These are phyloP conservation scores for Gadus macrocephalus DNA, from an alignment of 2,113 vertebrate species.

Conservation along the genomic window DNA sequence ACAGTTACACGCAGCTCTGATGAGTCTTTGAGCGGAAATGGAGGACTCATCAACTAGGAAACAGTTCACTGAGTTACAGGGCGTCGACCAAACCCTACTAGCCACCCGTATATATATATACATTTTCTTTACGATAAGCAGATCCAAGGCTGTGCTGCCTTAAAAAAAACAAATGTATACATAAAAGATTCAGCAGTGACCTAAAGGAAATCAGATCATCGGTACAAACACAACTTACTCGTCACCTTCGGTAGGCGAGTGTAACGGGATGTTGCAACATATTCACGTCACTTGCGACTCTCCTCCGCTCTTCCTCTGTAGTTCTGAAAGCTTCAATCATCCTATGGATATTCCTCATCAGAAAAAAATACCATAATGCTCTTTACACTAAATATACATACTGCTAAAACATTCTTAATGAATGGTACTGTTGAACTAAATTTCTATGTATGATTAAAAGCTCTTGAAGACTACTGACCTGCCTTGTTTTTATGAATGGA, in stretches of 20 bases:
- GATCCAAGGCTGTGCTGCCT: slow-evolving; percentile 36
- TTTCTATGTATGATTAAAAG: slow-evolving; percentile 76
- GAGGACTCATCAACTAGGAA: slow-evolving; percentile 17
- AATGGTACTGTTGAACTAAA: slow-evolving; percentile 75
- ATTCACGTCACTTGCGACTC: slow-evolving; percentile 65
- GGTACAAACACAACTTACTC: slow-evolving; percentile 60
- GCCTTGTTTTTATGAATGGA: neutral
- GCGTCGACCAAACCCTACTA: slow-evolving; percentile 48
- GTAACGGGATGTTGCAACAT: slow-evolving; percentile 66
- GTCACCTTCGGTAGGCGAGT: slow-evolving; percentile 40
- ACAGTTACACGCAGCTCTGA: slow-evolving; percentile 33
- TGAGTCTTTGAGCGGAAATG: slow-evolving; percentile 30
- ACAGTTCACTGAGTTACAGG: slow-evolving; percentile 33
- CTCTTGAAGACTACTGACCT: slow-evolving; percentile 59
- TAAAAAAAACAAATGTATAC: slow-evolving; percentile 24
- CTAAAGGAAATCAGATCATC: slow-evolving; percentile 42
- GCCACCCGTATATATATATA: slow-evolving; percentile 20
- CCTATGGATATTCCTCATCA: slow-evolving; percentile 67
- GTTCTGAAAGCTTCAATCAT: slow-evolving; percentile 68
- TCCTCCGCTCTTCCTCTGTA: slow-evolving; percentile 57
- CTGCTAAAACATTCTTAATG: slow-evolving; percentile 67
- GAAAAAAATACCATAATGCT: slow-evolving; percentile 49
- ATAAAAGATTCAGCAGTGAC: slow-evolving; percentile 9
- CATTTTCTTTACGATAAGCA: slow-evolving; percentile 39
- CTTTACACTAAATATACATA: slow-evolving; percentile 73